A percentile compares a stretch with the other conserved stretches of the same genome.
These are phyloP conservation scores for Acrocyrtus sp. DNA, from an alignment of 2,888 invertebrate species.

Conservation along the genomic window DNA sequence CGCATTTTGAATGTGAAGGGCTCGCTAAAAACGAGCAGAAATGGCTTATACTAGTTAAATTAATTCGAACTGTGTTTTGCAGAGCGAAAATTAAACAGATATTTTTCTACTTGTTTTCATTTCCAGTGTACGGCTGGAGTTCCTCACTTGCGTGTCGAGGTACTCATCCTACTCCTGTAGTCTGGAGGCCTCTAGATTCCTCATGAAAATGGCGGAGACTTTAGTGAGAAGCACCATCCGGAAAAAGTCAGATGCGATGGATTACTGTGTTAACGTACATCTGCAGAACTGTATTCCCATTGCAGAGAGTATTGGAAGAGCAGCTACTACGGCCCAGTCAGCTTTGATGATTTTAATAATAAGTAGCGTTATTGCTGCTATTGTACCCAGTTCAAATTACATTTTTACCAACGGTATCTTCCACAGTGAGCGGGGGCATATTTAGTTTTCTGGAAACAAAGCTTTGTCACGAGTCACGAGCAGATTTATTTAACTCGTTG, in stretches of 20 bases:
- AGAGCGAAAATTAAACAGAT: no score
- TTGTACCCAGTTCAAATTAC: background rate
- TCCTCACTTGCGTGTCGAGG: slow-evolving; percentile 43
- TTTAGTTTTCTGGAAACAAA: no score
- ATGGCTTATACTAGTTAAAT: no score
- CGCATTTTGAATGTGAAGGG: no score
- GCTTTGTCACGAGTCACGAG: no score
- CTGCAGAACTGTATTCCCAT: slow-evolving; percentile 32
- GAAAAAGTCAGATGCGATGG: background rate
- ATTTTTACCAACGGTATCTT: no score
- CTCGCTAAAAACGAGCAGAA: no score
- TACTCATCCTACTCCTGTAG: slow-evolving; percentile 35
- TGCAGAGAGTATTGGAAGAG: background rate
- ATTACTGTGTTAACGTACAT: slow-evolving; percentile 27
- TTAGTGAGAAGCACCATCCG: slow-evolving; percentile 29
- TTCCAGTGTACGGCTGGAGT: slow-evolving; percentile 50
- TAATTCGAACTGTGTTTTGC: no score
- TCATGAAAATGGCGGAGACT: slow-evolving; percentile 54
- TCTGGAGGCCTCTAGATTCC: slow-evolving; percentile 35
- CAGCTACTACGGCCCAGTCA: background rate
- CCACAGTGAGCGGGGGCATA: no score
- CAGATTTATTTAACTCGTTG: no score
- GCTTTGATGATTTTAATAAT: background rate
- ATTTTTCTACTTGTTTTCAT: slow-evolving; percentile 12
- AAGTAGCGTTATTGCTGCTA: background rate